Evolutionary conservation across 2,888 invertebrate species (phyloP).

Genomic region (Nemoura dubitans): DNA sequence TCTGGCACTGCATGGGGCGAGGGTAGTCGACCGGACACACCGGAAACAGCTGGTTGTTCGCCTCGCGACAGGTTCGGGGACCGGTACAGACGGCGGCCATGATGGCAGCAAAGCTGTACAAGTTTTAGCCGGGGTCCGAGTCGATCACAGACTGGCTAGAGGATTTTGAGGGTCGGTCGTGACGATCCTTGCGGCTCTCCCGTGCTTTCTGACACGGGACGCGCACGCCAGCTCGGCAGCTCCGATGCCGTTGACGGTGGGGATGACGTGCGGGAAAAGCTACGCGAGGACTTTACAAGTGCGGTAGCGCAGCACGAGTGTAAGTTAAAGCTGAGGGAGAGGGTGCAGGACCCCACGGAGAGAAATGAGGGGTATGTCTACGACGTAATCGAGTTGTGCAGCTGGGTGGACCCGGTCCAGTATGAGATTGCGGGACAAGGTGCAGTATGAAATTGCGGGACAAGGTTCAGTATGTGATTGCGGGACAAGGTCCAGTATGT

Average conservation of each 20-base stretch:
- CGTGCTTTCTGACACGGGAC: background rate
- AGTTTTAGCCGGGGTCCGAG: slow-evolving; percentile 17
- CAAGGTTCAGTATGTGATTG: no score
- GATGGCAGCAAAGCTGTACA: no score
- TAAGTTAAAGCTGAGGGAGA: background rate
- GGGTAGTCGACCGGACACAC: no score
- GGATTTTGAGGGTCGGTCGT: slow-evolving; percentile 18
- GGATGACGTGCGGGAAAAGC: background rate
- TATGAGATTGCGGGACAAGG: no score
- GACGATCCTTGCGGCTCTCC: background rate
- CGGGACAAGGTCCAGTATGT: background rate
- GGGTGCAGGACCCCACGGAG: background rate
- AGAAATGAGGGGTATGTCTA: background rate
- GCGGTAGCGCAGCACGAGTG: background rate
- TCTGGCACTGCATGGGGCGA: no score
- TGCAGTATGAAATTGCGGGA: no score
- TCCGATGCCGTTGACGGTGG: background rate
- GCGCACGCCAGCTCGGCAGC: background rate
- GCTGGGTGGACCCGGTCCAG: background rate
- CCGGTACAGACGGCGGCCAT: no score
- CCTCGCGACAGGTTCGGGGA: no score
- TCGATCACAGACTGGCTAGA: background rate
- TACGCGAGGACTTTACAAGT: background rate
- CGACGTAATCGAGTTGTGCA: background rate
- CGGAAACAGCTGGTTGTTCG: no score